phyloP scores from a whole-genome alignment of 2,113 vertebrate species.

The Esox niger region DNA sequence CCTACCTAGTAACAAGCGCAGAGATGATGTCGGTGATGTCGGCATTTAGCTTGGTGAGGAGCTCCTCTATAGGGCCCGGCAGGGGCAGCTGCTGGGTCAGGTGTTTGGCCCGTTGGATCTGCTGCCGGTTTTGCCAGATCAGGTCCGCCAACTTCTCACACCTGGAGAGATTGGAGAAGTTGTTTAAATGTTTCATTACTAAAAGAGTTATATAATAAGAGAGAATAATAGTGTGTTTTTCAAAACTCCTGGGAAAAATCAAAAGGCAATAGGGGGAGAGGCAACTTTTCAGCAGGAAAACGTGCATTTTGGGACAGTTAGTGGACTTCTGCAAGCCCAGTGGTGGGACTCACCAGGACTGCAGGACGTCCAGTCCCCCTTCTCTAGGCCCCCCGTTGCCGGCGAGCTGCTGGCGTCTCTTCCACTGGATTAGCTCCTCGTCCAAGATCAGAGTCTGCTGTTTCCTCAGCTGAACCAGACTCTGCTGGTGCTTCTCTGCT shows the following conservation, averaged over 20 bases:
- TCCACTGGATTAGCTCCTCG: constrained; percentile 90
- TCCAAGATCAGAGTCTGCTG: constrained; percentile 90
- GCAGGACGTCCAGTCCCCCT: constrained; percentile 85
- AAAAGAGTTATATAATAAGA: no score
- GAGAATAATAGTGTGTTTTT: no score
- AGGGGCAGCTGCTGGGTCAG: constrained; percentile 92
- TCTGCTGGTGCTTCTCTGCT: constrained; percentile 90
- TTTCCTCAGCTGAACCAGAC: constrained; percentile 82
- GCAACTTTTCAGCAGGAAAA: no score
- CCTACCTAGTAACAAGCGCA: constrained; percentile 90
- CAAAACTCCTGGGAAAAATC: no score
- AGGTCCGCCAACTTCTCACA: constrained; percentile 94
- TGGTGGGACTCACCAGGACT: constrained; percentile 72
- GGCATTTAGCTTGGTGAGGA: constrained; percentile 83
- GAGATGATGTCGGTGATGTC: constrained; percentile 95
- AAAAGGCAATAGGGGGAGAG: no score
- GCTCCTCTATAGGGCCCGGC: constrained; percentile 86
- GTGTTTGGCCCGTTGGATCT: constrained; percentile 90
- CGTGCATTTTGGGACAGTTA: no score
- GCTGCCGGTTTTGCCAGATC: constrained; percentile 96
- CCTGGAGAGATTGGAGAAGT: constrained; percentile 60
- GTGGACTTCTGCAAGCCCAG: no score
- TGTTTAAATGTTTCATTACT: no score
- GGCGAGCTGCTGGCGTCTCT: constrained; percentile 86
- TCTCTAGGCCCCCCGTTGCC: constrained; percentile 86